Evolutionary conservation across 2,797 vertebrate species (phyloP), one percentile per base, ranked within the genome.

Genomic region (Paedocypris micromegethes): DNA sequence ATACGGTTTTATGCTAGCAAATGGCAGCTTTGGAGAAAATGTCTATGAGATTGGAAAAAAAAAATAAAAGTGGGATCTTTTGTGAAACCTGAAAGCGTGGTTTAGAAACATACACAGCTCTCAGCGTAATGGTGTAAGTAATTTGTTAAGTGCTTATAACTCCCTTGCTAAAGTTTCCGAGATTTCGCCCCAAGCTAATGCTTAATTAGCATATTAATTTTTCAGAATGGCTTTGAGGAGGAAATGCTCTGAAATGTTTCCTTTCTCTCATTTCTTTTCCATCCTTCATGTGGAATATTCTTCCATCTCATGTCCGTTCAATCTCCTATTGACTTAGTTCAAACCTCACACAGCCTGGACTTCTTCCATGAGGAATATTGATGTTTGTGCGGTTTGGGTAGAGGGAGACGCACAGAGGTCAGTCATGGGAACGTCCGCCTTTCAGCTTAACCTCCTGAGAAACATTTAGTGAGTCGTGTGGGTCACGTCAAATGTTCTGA

Each of bases 131-230:
- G 76, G 83, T 83, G 74, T 83, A 82, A 81, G 84, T 84, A 83
- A 86, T 86, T 83, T 84, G 81, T 82, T 86, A 83, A 86, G 82
- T 83, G 84, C 80, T 83, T 83, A 81, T 84, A 83, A 84, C 81
- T 83, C 82, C 83, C 82, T 73, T 78, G 80, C 80, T 81, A 78
- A 83, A 83, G 79, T 84, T 83, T 83, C 73, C 63, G 75, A 82
- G 81, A 83, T 83, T 82, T 83, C 58, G 79, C 82, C 82, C 70
- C 70, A 74, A 83, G 84, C 79, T 74, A 76, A 64, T 67, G 66
- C 76, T 81, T 83, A 84, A 86, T 86, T 86, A 86, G 81, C 83
- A 83, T 83, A 83, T 86, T 80, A 79, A 81, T 83, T 83, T 86
- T 84, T 86, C 77, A 83, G 75, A 79, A 80, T 78, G 61, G 79